phyloP scores from a whole-genome alignment of 2,888 invertebrate species.

The Lithophane ornitopus region DNA sequence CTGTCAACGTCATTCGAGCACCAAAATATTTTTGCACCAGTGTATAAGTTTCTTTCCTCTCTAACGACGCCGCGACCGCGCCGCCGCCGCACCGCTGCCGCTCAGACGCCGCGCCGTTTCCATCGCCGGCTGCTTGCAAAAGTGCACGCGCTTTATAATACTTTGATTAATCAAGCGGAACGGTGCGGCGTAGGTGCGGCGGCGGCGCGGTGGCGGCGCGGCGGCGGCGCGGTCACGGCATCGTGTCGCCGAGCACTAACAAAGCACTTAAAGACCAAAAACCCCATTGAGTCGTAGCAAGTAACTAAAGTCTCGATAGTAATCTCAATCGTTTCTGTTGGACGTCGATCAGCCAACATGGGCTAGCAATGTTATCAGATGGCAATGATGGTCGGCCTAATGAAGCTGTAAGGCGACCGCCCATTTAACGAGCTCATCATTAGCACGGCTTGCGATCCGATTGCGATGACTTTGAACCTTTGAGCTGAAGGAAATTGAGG shows the following conservation, averaged over 20 bases:
- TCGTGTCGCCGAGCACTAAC: too few species aligned
- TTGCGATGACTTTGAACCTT: constrained; percentile 69
- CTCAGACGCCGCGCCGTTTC: too few species aligned
- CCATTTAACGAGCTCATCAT: constrained; percentile 74
- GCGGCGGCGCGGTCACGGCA: too few species aligned
- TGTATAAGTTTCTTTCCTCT: not conserved
- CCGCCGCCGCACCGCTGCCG: too few species aligned
- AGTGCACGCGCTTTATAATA: too few species aligned
- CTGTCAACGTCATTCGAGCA: not conserved
- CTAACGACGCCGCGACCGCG: too few species aligned
- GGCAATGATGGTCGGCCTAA: constrained; percentile 70
- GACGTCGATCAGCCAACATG: constrained; percentile 62
- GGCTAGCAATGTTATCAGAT: constrained; percentile 69
- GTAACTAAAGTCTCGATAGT: constrained; percentile 48
- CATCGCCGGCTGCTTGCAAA: too few species aligned
- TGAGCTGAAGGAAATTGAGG: constrained; percentile 42
- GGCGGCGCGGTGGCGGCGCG: too few species aligned
- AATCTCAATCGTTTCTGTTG: constrained; percentile 56
- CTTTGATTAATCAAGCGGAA: too few species aligned
- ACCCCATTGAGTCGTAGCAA: constrained; percentile 51
- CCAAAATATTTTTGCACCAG: not conserved
- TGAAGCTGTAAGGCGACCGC: constrained; percentile 74
- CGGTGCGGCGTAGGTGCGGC: too few species aligned
- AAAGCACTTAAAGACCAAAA: constrained; percentile 32
- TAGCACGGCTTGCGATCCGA: constrained; percentile 63